phyloP scores from a whole-genome alignment of 2,888 invertebrate genomes.

The Labia minor region DNA sequence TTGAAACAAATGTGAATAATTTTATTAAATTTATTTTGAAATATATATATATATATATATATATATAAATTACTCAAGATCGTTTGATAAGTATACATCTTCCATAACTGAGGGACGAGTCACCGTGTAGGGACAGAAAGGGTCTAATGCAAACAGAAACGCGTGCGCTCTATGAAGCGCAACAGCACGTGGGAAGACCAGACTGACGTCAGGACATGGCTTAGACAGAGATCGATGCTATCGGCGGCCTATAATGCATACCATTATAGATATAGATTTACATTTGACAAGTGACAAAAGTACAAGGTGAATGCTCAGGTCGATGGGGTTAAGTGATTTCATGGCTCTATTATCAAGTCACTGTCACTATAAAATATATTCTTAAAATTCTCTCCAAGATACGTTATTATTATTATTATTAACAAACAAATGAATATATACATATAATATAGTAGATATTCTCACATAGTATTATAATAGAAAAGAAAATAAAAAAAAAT shows the following conservation, averaged over 20 bases:
- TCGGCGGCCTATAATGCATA: not conserved
- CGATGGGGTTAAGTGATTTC: constrained; percentile 5
- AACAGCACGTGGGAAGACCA: not conserved
- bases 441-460: no score
- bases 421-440: no score
- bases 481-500: not conserved
- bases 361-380: constrained; percentile 6
- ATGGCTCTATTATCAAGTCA: not conserved
- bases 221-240: not conserved
- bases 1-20: no score
- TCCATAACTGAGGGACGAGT: no score
- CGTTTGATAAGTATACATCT: no score
- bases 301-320: not conserved
- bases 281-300: constrained; percentile 8
- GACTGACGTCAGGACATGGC: not conserved
- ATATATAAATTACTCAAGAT: no score
- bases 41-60: no score
- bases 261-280: constrained; percentile 4
- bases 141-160: not conserved
- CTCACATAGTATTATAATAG: not conserved
- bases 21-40: no score
- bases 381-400: not conserved
- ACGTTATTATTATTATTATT: no score
- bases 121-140: no score
- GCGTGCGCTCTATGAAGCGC: not conserved